Evolutionary conservation across 2,797 vertebrate species (phyloP), one percentile per base, ranked within the genome.

Genomic region (Sibirionetta formosa): DNA sequence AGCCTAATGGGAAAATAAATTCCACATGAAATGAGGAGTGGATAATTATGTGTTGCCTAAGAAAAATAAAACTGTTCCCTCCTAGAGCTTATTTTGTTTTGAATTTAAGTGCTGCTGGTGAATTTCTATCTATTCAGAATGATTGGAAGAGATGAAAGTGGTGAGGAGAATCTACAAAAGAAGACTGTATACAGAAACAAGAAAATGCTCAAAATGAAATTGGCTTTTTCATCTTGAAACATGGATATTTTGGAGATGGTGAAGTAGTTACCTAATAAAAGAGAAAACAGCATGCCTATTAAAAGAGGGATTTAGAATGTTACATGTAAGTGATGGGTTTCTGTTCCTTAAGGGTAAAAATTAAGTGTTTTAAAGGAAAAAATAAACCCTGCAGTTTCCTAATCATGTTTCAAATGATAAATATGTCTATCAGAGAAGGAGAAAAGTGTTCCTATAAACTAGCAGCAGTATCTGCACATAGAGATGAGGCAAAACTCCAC

Each of bases 41-140:
- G 80, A 95, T 93, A 94, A 96, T 95, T 94, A 94, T 79, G 51
- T 93, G 80, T 93, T 96, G 87, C 82, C 80, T 84, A 82, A 88
- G 80, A 88, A 88, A 86, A 77, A 60, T 44, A 60, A 88, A 91
- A 86, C 53, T 82, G 3, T 40, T 86, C 72, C 66, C 70, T 96
- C 58, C 33, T 84, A 81, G 35, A 79, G 69, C 16, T 90, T 73
- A 78, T 78, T 93, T 83, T 88, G 8, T 50, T 95, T 73, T 66
- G 24, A 81, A 83, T 31, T 72, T 81, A 46, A 85, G 82, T 64
- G 44, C 31, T 93, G 54, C 54, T 88, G 63, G 24, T 57, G 60
- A 46, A 79, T 70, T 79, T 93, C 17, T 90, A 4, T 26, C 68
- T 40, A 11, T 44, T 38, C 6, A 73, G 51, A 93, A 36, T 42